These are phyloP conservation scores for Acanthisitta chloris DNA, from an alignment of 2,113 vertebrate species.

Conservation along the genomic window DNA sequence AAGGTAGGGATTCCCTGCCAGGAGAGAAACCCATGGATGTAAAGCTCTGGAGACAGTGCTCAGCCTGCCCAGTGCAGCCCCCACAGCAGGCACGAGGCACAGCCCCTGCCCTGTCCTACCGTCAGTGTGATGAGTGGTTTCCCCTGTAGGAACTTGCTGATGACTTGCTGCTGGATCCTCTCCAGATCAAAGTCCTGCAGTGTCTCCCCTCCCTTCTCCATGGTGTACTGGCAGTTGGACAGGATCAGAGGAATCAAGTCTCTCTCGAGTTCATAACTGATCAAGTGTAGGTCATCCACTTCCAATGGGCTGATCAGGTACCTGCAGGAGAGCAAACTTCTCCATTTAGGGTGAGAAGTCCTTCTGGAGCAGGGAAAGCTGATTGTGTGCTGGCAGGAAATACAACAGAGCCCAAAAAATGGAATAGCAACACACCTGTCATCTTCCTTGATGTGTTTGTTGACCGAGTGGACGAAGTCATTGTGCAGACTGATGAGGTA, in stretches of 20 bases:
- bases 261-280: slow-evolving; percentile 86
- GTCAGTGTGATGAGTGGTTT: slow-evolving; percentile 84
- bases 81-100: not conserved
- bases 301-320: slow-evolving; percentile 85
- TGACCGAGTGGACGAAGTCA: slow-evolving; percentile 74
- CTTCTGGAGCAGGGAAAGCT: not conserved
- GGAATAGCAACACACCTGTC: slow-evolving; percentile 70
- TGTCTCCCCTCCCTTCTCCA: slow-evolving; percentile 83
- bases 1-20: slow-evolving; percentile 90
- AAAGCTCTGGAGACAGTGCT: not conserved
- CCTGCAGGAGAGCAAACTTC: slow-evolving; percentile 59
- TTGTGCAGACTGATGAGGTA: slow-evolving; percentile 93
- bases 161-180: slow-evolving; percentile 89
- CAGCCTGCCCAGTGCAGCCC: not conserved
- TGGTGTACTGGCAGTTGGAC: slow-evolving; percentile 91
- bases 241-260: slow-evolving; percentile 89
- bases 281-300: slow-evolving; percentile 87
- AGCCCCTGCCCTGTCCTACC: slow-evolving; percentile 63
- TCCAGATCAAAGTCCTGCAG: slow-evolving; percentile 85
- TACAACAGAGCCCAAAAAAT: not conserved
- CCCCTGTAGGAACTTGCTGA: slow-evolving; percentile 86
- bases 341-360: not conserved
- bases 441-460: slow-evolving; percentile 75
- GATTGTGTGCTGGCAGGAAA: not conserved
- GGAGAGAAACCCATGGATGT: not conserved